Percentiles rank a stretch among this genome's conserved stretches.
phyloP scores from a whole-genome alignment of 2,888 invertebrate species.

The Seira ritae region DNA sequence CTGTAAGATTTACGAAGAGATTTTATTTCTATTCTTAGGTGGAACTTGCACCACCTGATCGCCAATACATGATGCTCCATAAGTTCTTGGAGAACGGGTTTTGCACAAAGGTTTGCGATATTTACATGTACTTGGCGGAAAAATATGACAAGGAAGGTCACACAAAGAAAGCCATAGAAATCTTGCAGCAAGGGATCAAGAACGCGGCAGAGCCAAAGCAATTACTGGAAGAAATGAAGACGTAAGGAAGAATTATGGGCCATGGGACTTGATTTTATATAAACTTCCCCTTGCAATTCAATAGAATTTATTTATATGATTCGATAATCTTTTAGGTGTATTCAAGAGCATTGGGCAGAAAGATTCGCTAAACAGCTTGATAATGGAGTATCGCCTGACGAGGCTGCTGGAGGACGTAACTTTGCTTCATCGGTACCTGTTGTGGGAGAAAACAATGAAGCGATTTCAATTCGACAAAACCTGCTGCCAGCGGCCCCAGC shows the following conservation, averaged over 20 bases:
- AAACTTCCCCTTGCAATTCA: too few relatives aligned
- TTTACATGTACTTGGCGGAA: slow-evolving; percentile 94
- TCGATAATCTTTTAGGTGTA: too few relatives aligned
- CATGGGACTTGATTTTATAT: too few relatives aligned
- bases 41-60: slow-evolving; percentile 28
- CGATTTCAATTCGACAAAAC: slow-evolving; percentile 62
- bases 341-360: slow-evolving; percentile 56
- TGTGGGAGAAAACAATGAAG: slow-evolving; percentile 60
- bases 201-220: slow-evolving; percentile 88
- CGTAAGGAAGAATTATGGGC: slow-evolving; percentile 77
- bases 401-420: slow-evolving; percentile 28
- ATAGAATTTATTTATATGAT: too few relatives aligned
- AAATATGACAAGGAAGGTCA: slow-evolving; percentile 89
- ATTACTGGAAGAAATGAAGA: slow-evolving; percentile 85
- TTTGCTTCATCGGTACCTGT: slow-evolving; percentile 69
- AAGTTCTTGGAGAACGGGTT: slow-evolving; percentile 83
- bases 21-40: too few relatives aligned
- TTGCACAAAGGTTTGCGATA: slow-evolving; percentile 85
- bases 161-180: slow-evolving; percentile 87
- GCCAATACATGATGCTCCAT: slow-evolving; percentile 28
- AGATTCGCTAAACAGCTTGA: slow-evolving; percentile 30
- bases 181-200: slow-evolving; percentile 86
- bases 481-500: slow-evolving; percentile 60
- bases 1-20: too few relatives aligned
- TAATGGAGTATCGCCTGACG: neutral